Evolutionary conservation across 2,113 vertebrate species (phyloP).

Genomic region (Caloenas nicobarica): DNA sequence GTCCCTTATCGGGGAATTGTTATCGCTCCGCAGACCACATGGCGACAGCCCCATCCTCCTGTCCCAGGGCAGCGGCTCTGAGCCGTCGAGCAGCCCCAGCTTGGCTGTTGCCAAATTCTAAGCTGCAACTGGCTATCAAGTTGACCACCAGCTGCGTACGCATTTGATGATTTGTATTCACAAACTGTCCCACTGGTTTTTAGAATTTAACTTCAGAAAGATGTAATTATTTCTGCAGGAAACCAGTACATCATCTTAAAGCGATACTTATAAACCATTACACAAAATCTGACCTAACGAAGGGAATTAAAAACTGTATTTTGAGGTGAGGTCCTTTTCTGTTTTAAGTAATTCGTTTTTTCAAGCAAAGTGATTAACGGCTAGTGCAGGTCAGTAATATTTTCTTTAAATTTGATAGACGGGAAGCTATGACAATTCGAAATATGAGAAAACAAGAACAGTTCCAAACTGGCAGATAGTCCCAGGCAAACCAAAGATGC

Average conservation of each 20-base stretch:
- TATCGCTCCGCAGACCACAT: neutral
- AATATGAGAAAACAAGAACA: neutral
- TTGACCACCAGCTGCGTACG: neutral
- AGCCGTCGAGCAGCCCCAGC: neutral
- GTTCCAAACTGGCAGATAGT: neutral
- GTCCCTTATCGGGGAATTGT: neutral
- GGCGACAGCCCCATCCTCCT: neutral
- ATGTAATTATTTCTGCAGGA: neutral
- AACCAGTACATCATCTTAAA: neutral
- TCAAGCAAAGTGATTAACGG: neutral
- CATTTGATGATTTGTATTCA: neutral
- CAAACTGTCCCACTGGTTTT: neutral
- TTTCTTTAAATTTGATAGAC: neutral
- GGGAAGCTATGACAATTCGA: neutral
- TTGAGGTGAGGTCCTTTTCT: neutral
- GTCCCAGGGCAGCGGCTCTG: neutral
- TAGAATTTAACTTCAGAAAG: neutral
- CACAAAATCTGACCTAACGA: neutral
- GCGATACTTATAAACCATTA: neutral
- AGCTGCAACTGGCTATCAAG: neutral
- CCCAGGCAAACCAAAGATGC: neutral
- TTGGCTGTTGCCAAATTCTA: neutral
- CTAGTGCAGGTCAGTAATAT: neutral
- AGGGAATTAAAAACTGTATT: neutral
- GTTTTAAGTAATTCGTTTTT: neutral